These are phyloP conservation scores for Athrips mouffetella DNA, from an alignment of 2,888 invertebrate genomes.

Conservation along the genomic window DNA sequence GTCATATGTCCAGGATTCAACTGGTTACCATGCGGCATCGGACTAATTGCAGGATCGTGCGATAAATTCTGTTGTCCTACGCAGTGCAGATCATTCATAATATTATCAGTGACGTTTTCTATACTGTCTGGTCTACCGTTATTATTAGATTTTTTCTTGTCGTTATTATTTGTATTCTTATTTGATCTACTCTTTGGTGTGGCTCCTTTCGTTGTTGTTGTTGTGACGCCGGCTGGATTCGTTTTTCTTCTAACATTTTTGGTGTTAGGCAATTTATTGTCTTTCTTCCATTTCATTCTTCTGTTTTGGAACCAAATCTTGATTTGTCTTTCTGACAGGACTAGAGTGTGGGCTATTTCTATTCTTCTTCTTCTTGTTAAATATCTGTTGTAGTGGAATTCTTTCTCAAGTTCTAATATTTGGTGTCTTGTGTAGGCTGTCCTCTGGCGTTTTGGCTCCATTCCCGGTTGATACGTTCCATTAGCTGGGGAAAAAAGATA, in stretches of 20 bases:
- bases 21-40: slow-evolving; percentile 69
- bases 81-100: slow-evolving; percentile 79
- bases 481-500: slow-evolving; percentile 83
- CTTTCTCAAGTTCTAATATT: slow-evolving; percentile 97
- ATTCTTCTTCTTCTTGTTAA: slow-evolving; percentile 95
- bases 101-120: slow-evolving; percentile 81
- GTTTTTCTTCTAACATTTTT: slow-evolving; percentile 86
- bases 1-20: slow-evolving; percentile 76
- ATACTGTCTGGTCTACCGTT: slow-evolving; percentile 80
- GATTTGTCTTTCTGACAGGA: slow-evolving; percentile 92
- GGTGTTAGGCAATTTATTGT: slow-evolving; percentile 93
- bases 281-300: slow-evolving; percentile 87
- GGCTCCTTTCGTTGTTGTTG: slow-evolving; percentile 73
- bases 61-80: slow-evolving; percentile 70
- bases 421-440: slow-evolving; percentile 99
- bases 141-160: slow-evolving; percentile 74
- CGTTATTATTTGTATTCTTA: slow-evolving; percentile 76
- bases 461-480: slow-evolving; percentile 92
- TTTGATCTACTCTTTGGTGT: slow-evolving; percentile 84
- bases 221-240: slow-evolving; percentile 84
- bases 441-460: slow-evolving; percentile 97
- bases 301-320: slow-evolving; percentile 94
- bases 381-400: slow-evolving; percentile 98
- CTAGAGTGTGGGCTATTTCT: slow-evolving; percentile 97
- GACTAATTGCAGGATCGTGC: slow-evolving; percentile 73